Evolutionary conservation across 2,797 vertebrate species (phyloP), one percentile per base, ranked within the genome.

Genomic region (Eulemur coronatus): DNA sequence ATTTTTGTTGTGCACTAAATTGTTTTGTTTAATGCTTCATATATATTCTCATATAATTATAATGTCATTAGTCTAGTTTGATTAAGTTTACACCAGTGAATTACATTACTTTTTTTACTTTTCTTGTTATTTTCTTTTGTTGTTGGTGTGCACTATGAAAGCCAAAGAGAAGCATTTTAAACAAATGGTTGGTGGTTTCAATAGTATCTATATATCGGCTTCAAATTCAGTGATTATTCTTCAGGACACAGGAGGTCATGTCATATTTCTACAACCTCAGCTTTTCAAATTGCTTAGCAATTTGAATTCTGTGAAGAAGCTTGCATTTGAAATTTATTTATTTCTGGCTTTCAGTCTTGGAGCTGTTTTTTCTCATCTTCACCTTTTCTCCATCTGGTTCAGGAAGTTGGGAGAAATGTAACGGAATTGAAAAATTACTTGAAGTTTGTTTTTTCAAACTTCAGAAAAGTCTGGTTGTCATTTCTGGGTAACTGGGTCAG

Each of bases 51-150:
- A 50, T 55, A 52, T 30, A 15, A n/a, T 70, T 81, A 55, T 78
- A 86, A 81, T 69, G 84, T 70, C 4, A 85, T 92, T 84, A 92
- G 90, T 87, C 43, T 81, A 84, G 12, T 50, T 90, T 91, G 70
- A 80, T 72, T 57, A 61, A 55, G 2, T 63, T 94, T 85, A 75
- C 7, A 75, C 22, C 13, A 86, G 41, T 46, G 4, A 41, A 59
- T 84, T 55, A 28, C 4, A 52, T 55, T 82, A 18, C 22, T 24
- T 82, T 26, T 94, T 48, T 61, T 89, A 52, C 8, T 57, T 57
- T 26, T 57, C 4, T 46, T 38, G 7, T 28, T 94, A 6, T 78
- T 90, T 80, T 72, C 38, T 73, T 67, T 69, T 61, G 7, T 67
- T 73, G 26, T 82, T 38, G 7, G 26, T 38, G 22, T 55, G 26